Percentiles rank a stretch among this genome's conserved stretches.
Conservation (phyloP, 1,140 invertebrate genomes). For the Drosophila lowei region DNA sequence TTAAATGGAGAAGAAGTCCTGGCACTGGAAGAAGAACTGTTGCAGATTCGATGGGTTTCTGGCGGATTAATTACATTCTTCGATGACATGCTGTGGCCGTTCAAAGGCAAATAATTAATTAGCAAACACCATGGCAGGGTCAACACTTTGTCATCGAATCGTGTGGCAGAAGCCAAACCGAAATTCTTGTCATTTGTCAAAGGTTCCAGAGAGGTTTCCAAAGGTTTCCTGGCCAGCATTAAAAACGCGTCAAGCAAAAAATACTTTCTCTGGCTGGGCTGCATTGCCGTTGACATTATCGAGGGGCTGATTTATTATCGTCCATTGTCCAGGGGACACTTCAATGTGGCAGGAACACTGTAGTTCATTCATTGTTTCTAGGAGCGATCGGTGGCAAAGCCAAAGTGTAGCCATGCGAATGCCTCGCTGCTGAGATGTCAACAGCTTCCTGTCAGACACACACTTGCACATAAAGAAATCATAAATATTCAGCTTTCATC, state of each 20-base stretch:
- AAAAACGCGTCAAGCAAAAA: slow-evolving; percentile 74
- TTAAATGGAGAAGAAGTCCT: too few relatives aligned
- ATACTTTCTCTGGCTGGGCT: slow-evolving; percentile 20
- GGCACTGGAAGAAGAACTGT: too few relatives aligned
- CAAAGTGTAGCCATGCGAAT: not conserved
- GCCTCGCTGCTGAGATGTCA: too few relatives aligned
- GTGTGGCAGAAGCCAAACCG: slow-evolving; percentile 10
- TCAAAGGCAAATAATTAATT: slow-evolving; percentile 71
- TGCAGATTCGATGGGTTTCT: slow-evolving; percentile 4
- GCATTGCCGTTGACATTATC: slow-evolving; percentile 68
- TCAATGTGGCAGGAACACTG: slow-evolving; percentile 42
- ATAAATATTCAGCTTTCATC: slow-evolving; percentile 51
- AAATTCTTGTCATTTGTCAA: slow-evolving; percentile 64
- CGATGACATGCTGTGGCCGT: slow-evolving; percentile 20
- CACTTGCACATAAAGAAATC: slow-evolving; percentile 2
- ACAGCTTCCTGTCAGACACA: too few relatives aligned
- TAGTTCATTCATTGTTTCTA: slow-evolving; percentile 20
- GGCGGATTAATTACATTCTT: slow-evolving; percentile 66
- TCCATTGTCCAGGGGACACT: slow-evolving; percentile 40
- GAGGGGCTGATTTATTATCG: slow-evolving; percentile 70
- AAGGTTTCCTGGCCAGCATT: too few relatives aligned
- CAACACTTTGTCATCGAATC: slow-evolving; percentile 53
- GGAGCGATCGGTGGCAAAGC: not conserved
- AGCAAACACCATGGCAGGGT: slow-evolving; percentile 55
- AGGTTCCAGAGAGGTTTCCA: slow-evolving; percentile 1